Conservation (phyloP, 2,113 vertebrate species). For the Suricata suricatta region DNA sequence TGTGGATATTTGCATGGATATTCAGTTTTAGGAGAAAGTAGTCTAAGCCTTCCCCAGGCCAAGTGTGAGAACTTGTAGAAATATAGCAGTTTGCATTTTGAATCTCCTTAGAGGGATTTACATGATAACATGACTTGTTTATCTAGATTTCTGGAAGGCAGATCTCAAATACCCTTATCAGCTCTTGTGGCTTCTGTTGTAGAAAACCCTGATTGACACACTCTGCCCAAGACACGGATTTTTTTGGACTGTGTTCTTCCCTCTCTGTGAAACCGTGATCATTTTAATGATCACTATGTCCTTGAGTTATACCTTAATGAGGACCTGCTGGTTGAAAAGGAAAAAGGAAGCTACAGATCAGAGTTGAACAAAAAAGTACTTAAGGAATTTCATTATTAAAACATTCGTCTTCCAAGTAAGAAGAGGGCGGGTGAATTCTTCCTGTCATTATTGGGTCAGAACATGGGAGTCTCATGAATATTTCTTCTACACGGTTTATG, state of each 20-base stretch:
- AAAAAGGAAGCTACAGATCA: background rate
- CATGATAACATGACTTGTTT: background rate
- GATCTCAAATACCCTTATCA: background rate
- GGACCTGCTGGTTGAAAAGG: background rate
- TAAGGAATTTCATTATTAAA: constrained; percentile 6
- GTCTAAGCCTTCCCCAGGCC: background rate
- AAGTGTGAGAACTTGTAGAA: background rate
- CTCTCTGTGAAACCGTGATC: background rate
- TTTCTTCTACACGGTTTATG: constrained; percentile 6
- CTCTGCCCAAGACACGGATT: background rate
- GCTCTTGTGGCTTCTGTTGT: background rate
- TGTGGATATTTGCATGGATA: background rate
- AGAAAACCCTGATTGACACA: background rate
- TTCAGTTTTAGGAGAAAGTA: background rate
- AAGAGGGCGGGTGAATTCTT: background rate
- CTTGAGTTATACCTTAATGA: constrained; percentile 29
- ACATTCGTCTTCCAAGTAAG: background rate
- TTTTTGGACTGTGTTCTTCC: background rate
- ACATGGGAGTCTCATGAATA: background rate
- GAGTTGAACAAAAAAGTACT: background rate
- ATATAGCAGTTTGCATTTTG: background rate
- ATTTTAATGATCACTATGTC: background rate
- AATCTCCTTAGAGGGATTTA: background rate
- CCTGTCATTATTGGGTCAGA: background rate
- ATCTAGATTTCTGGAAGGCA: background rate